Conservation (phyloP, 2,888 invertebrate genomes). For the Sphaerophoria rueppellii region DNA sequence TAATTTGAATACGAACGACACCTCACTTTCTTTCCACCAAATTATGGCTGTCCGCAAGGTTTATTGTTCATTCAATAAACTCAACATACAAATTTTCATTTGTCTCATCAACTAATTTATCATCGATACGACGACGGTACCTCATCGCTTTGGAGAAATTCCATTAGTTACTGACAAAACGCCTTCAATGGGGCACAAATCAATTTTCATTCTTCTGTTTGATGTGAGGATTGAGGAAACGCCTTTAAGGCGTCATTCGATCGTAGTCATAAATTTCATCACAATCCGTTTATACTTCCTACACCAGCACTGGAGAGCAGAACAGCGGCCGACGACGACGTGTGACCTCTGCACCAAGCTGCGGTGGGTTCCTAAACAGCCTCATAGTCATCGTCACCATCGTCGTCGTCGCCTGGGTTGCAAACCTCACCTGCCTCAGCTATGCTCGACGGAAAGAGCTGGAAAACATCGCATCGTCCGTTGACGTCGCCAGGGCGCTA, state of each 20-base stretch:
- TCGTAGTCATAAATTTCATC: conserved; percentile 67
- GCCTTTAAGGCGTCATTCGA: conserved; percentile 68
- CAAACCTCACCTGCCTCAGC: conserved; percentile 1
- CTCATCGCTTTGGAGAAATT: conserved; percentile 46
- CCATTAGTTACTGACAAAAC: conserved; percentile 70
- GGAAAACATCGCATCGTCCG: conserved; percentile 3
- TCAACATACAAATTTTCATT: not conserved
- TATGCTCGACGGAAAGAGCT: not conserved
- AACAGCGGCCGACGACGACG: conserved; percentile 50
- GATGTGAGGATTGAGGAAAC: conserved; percentile 62
- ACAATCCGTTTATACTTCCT: conserved; percentile 58
- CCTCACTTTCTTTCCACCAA: conserved; percentile 25
- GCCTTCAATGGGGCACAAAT: conserved; percentile 67
- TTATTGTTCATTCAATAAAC: not conserved
- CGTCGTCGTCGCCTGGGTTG: not conserved
- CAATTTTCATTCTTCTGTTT: conserved; percentile 60
- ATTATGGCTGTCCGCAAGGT: not conserved
- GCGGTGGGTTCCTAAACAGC: conserved; percentile 50
- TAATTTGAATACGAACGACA: not conserved
- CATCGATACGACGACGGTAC: too few species aligned
- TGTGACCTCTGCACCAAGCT: conserved; percentile 63
- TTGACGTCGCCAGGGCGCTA: conserved; percentile 13
- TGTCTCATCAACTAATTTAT: conserved; percentile 39
- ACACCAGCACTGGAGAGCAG: not conserved
- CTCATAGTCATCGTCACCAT: not conserved